Percentiles rank a stretch among this genome's conserved stretches.
These are phyloP conservation scores for Crax fasciolata DNA, from an alignment of 2,797 vertebrate species.

Conservation along the genomic window DNA sequence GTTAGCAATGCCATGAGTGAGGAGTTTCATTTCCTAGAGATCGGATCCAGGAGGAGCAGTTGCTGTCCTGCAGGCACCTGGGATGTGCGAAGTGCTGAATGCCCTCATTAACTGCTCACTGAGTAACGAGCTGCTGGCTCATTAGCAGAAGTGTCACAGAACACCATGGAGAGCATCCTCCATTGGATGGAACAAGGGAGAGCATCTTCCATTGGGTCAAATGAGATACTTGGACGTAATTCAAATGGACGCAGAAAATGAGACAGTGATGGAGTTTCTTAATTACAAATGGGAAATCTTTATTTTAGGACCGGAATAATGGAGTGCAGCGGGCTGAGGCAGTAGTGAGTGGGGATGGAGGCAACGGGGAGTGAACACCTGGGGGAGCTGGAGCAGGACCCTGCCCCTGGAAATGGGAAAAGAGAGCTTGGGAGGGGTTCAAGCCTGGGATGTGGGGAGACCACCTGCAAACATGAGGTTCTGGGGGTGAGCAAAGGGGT, in stretches of 20 bases:
- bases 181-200: neutral
- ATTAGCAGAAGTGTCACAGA: constrained; percentile 52
- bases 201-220: constrained; percentile 49
- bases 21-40: constrained; percentile 37
- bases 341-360: neutral
- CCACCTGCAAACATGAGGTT: neutral
- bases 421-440: neutral
- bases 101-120: constrained; percentile 33
- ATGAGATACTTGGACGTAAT: neutral
- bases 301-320: constrained; percentile 62
- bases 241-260: constrained; percentile 7
- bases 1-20: neutral
- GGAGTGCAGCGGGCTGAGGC: neutral
- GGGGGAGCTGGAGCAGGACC: neutral
- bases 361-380: neutral
- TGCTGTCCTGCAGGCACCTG: constrained; percentile 2
- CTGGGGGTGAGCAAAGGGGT: neutral
- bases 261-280: constrained; percentile 57
- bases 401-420: neutral
- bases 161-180: constrained; percentile 29
- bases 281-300: constrained; percentile 45
- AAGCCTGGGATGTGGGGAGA: neutral
- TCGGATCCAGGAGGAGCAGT: neutral
- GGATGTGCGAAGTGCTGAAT: constrained; percentile 37
- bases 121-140: constrained; percentile 21